A percentile compares a stretch with the other conserved stretches of the same genome.
Conservation (phyloP, 2,888 invertebrate species). For the Omphaloscelis lunosa region DNA sequence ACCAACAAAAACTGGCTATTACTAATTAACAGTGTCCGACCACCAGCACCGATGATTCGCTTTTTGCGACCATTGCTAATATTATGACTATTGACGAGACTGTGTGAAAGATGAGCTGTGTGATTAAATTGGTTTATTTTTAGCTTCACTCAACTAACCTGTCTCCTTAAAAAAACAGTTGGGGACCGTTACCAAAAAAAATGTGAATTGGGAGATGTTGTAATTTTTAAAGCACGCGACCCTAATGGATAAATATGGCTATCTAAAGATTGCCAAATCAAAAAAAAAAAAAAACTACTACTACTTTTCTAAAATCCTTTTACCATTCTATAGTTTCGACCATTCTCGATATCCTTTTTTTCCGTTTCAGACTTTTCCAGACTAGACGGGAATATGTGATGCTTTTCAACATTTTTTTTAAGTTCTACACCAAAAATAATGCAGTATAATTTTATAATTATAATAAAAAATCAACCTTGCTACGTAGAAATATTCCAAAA, state of each 20-base stretch:
- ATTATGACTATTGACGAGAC: conserved; percentile 43
- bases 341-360: background rate
- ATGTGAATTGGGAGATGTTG: too few species aligned
- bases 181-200: background rate
- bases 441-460: background rate
- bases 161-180: background rate
- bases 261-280: too few species aligned
- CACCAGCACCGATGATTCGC: conserved; percentile 60
- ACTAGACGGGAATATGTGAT: too few species aligned
- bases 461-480: conserved; percentile 5
- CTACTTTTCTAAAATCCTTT: background rate
- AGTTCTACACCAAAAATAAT: background rate
- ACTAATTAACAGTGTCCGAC: conserved; percentile 65
- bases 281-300: too few species aligned
- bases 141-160: background rate
- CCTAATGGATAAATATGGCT: background rate
- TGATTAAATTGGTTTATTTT: conserved; percentile 1
- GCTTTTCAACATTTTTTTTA: background rate
- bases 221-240: background rate
- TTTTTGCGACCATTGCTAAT: conserved; percentile 53
- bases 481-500: conserved; percentile 34
- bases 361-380: background rate
- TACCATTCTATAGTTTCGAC: background rate
- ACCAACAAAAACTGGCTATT: conserved; percentile 54
- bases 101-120: conserved; percentile 23